Evolutionary conservation across 1,140 invertebrate species (phyloP).

Genomic region (Branchinecta lynchi): DNA sequence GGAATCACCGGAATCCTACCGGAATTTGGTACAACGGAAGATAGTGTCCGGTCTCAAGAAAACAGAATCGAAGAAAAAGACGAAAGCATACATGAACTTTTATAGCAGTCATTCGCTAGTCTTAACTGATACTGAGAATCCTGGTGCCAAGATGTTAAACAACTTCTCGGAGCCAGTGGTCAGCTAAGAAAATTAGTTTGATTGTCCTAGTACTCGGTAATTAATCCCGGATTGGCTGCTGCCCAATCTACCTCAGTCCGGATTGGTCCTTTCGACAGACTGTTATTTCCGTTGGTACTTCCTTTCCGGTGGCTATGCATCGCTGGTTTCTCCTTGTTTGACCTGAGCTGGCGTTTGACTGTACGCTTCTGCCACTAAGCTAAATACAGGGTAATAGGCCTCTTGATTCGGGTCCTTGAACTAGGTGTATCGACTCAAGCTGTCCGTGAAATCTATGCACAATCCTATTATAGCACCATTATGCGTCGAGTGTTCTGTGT

Average conservation of each 20-base stretch:
- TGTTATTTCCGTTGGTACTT: no score
- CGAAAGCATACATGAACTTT: not conserved
- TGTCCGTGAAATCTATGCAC: no score
- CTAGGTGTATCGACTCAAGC: no score
- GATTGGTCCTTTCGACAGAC: no score
- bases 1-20: constrained; percentile 21
- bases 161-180: not conserved
- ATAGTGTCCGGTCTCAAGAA: not conserved
- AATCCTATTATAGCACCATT: no score
- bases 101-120: not conserved
- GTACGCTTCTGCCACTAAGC: no score
- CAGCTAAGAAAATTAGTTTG: not conserved
- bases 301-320: no score
- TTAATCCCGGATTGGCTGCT: not conserved
- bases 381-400: no score
- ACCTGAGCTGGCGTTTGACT: no score
- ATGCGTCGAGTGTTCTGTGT: no score
- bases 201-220: not conserved
- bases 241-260: not conserved
- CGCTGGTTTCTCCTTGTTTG: no score
- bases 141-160: not conserved
- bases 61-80: not conserved
- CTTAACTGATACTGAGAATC: not conserved
- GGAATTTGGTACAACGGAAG: constrained; percentile 11
- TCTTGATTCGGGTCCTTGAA: no score